Percentiles rank a stretch among this genome's conserved stretches.
Evolutionary conservation across 2,113 vertebrate species (phyloP).

Genomic region (Ardeotis arabs): DNA sequence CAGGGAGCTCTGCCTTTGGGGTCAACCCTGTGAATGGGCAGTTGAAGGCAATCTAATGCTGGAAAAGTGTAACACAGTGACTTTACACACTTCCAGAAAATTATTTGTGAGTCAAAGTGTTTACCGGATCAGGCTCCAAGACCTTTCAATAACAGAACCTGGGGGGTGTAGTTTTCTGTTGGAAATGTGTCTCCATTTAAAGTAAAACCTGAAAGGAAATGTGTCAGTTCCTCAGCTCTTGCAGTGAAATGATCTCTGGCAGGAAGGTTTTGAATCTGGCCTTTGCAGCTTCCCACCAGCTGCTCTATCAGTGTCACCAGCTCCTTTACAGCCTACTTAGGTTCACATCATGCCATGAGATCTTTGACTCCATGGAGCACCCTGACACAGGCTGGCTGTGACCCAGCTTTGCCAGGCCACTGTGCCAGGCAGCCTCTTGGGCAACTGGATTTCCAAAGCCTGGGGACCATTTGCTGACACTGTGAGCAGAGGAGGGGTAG

Average conservation of each 20-base stretch:
- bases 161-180: not conserved
- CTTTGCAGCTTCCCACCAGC: not conserved
- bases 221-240: constrained; percentile 49
- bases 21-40: not conserved
- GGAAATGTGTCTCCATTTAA: not conserved
- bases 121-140: not conserved
- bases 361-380: not conserved
- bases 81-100: not conserved
- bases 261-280: not conserved
- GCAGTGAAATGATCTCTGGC: not conserved
- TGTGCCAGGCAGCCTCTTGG: not conserved
- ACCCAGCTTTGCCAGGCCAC: not conserved
- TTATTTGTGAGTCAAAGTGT: not conserved
- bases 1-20: not conserved
- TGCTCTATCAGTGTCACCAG: not conserved
- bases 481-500: not conserved
- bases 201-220: constrained; percentile 48
- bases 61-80: not conserved
- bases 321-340: not conserved
- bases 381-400: not conserved
- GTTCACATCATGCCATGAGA: not conserved
- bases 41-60: not conserved
- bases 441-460: not conserved
- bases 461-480: not conserved
- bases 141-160: not conserved